These are phyloP conservation scores for Malaclemys terrapin DNA, from an alignment of 2,113 vertebrate genomes.

Conservation along the genomic window DNA sequence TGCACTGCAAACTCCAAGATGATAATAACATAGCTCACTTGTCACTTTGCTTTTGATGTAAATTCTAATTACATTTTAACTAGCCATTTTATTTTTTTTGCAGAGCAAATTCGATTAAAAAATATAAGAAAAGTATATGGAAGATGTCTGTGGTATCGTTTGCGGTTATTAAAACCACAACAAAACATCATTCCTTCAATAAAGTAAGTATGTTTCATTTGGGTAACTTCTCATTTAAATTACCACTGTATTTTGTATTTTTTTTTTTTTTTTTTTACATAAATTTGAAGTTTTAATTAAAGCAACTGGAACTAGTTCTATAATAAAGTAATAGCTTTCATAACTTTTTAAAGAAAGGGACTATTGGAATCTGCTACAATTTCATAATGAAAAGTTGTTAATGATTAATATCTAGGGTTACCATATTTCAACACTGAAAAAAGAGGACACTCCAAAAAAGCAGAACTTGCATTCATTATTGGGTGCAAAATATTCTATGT, in stretches of 20 bases:
- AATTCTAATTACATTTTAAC: background rate
- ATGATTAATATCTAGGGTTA: background rate
- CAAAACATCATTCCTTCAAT: constrained; percentile 94
- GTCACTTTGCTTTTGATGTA: background rate
- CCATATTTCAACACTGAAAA: no score
- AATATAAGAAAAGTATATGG: constrained; percentile 94
- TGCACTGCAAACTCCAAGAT: background rate
- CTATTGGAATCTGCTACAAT: background rate
- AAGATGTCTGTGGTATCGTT: constrained; percentile 97
- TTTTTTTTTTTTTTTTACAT: background rate
- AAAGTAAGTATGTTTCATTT: constrained; percentile 86
- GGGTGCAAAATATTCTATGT: background rate
- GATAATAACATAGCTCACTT: background rate
- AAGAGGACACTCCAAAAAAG: background rate
- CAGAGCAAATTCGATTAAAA: constrained; percentile 97
- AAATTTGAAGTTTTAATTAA: background rate
- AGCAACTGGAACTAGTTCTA: background rate
- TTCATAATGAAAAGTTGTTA: constrained; percentile 2
- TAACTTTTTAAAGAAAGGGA: background rate
- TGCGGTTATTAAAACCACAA: constrained; percentile 94
- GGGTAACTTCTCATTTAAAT: background rate
- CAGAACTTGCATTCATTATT: background rate
- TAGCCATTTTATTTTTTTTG: constrained; percentile 10
- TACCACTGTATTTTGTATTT: background rate
- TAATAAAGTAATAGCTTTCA: background rate